Evolutionary conservation across 2,797 vertebrate species (phyloP).

Genomic region (Alosa sapidissima): DNA sequence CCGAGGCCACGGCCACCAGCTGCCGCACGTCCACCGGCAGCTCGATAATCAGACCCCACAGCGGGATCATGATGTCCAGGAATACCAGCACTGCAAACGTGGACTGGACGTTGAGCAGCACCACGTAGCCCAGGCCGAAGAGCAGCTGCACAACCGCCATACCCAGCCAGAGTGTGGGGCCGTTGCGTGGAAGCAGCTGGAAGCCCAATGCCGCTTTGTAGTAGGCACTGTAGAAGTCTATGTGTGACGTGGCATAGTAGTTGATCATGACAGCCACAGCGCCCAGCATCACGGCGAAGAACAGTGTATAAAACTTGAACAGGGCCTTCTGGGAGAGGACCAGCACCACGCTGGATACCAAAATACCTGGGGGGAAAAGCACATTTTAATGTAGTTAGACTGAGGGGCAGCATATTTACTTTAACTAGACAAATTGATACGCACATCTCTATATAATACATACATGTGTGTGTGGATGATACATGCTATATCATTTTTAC

Average conservation of each 20-base stretch:
- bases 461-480: no score
- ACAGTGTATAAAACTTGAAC: slow-evolving; percentile 92
- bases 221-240: slow-evolving; percentile 85
- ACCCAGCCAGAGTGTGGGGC: slow-evolving; percentile 87
- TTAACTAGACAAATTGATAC: not conserved
- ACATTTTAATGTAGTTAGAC: not conserved
- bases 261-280: slow-evolving; percentile 86
- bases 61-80: slow-evolving; percentile 86
- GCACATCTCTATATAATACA: no score
- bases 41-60: slow-evolving; percentile 84
- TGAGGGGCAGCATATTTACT: not conserved
- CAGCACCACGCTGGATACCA: slow-evolving; percentile 86
- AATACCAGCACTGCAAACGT: slow-evolving; percentile 86
- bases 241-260: slow-evolving; percentile 87
- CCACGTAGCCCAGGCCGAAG: slow-evolving; percentile 86
- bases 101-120: slow-evolving; percentile 83
- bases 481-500: no score
- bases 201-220: slow-evolving; percentile 80
- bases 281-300: slow-evolving; percentile 83
- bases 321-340: slow-evolving; percentile 93
- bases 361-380: slow-evolving; percentile 75
- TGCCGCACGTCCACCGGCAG: slow-evolving; percentile 81
- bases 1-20: slow-evolving; percentile 80
- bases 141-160: slow-evolving; percentile 85
- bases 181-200: slow-evolving; percentile 80